These are phyloP conservation scores for Naja naja DNA, from an alignment of 2,113 vertebrate genomes.

Conservation along the genomic window DNA sequence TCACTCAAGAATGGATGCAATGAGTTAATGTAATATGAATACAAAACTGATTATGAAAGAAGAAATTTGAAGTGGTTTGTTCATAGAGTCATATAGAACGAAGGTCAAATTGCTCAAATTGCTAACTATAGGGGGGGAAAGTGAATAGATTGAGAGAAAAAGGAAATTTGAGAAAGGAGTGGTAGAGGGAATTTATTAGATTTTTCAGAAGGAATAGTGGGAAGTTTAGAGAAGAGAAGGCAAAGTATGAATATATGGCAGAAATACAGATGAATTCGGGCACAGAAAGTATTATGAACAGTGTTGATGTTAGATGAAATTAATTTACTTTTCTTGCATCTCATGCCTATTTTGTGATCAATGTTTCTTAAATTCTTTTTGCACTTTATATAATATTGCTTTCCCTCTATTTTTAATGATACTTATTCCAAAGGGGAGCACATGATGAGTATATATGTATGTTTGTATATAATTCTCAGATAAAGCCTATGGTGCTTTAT, in stretches of 20 bases:
- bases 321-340: background rate
- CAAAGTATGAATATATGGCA: background rate
- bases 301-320: background rate
- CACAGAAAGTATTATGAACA: background rate
- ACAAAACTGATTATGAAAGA: background rate
- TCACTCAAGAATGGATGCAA: background rate
- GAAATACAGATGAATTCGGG: background rate
- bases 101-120: background rate
- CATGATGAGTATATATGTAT: background rate
- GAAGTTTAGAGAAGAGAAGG: background rate
- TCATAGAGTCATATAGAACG: background rate
- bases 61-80: background rate
- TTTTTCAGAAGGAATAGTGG: background rate
- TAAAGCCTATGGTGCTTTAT: background rate
- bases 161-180: background rate
- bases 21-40: background rate
- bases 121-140: background rate
- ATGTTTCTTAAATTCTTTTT: background rate
- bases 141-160: background rate
- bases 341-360: background rate
- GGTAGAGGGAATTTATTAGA: background rate
- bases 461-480: background rate
- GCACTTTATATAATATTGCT: background rate
- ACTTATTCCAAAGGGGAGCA: background rate
- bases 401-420: background rate